These are phyloP conservation scores for Drosophila merina DNA, from an alignment of 2,888 invertebrate genomes.

Conservation along the genomic window DNA sequence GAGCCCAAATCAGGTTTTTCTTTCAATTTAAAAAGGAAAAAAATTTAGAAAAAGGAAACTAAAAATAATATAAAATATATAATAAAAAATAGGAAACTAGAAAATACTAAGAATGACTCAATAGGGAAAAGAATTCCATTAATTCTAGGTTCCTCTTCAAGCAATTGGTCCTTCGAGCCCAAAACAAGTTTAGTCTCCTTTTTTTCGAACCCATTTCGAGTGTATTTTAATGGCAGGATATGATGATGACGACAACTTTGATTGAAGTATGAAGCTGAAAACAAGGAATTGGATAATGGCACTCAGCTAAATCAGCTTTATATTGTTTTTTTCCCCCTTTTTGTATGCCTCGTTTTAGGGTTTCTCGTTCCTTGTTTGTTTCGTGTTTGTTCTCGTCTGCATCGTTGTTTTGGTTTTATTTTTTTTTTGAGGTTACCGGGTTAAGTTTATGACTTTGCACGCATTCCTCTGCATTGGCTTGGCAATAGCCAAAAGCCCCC, in stretches of 20 bases:
- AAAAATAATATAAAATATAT: too few species aligned
- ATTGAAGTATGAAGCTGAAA: constrained; percentile 9
- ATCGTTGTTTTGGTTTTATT: constrained; percentile 3
- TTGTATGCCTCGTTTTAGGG: constrained; percentile 3
- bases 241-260: constrained; percentile 31
- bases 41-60: not conserved
- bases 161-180: too few species aligned
- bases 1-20: too few species aligned
- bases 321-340: constrained; percentile 30
- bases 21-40: not conserved
- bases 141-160: too few species aligned
- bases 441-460: constrained; percentile 71
- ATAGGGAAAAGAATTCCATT: too few species aligned
- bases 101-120: not conserved
- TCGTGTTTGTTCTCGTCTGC: constrained; percentile 25
- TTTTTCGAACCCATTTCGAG: not conserved
- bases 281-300: constrained; percentile 44
- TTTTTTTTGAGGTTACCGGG: constrained; percentile 64
- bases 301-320: constrained; percentile 53
- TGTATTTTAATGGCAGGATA: not conserved
- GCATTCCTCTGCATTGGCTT: constrained; percentile 23
- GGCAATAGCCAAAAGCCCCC: not conserved
- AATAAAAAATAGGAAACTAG: too few species aligned
- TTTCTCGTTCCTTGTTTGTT: not conserved
- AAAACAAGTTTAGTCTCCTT: too few species aligned